A percentile compares a stretch with the other conserved stretches of the same genome.
Evolutionary conservation across 2,888 invertebrate species (phyloP).

Genomic region (Nezara viridula): DNA sequence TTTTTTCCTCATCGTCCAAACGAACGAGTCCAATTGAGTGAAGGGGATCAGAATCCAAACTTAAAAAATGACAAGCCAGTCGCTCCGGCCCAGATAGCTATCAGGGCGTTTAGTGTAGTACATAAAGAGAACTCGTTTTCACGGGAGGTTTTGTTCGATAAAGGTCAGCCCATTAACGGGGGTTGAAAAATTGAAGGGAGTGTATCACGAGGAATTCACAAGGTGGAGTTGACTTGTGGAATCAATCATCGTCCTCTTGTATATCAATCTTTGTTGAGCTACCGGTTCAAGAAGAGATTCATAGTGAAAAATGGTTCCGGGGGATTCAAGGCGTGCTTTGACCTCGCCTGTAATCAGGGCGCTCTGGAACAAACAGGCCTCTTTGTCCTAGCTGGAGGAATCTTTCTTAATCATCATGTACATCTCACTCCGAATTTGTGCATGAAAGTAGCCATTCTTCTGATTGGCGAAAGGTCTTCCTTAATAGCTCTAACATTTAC

Average conservation of each 20-base stretch:
- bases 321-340: background rate
- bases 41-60: background rate
- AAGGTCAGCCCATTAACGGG: background rate
- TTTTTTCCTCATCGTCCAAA: background rate
- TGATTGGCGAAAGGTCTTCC: too few species aligned
- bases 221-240: background rate
- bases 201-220: background rate
- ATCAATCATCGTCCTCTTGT: background rate
- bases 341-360: background rate
- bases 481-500: too few species aligned
- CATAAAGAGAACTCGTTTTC: background rate
- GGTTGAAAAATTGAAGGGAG: background rate
- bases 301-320: background rate
- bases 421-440: background rate
- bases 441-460: background rate
- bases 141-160: background rate
- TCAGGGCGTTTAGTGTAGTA: background rate
- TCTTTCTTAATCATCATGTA: background rate
- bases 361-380: background rate
- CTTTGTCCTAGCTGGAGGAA: background rate
- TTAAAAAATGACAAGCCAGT: background rate
- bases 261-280: conserved; percentile 15
- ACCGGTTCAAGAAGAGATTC: background rate
- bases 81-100: background rate
- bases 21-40: background rate